Base-by-base conservation (phyloP, 2,797 vertebrate species). In the Arvicola amphibius region DNA sequence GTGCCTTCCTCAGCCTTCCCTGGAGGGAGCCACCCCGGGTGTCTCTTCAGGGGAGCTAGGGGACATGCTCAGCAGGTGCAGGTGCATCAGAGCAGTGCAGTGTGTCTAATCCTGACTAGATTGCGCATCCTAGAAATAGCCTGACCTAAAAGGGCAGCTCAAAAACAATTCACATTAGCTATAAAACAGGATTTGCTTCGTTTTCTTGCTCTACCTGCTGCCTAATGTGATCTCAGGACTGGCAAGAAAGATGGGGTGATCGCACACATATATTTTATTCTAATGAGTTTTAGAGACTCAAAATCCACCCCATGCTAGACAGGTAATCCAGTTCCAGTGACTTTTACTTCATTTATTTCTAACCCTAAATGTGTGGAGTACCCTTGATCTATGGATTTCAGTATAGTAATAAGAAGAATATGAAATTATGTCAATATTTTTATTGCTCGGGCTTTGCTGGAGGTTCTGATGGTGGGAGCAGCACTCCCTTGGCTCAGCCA, bases 301-400 rank as follows among this genome's bases (percentile, higher is more conserved):
- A 37, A 93, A 53, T 88, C 7, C 40, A 63, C 9, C 63, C 59
- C 48, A 48, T 40, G 5, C 34, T 46, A 29, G 56, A 69, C 25
- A 79, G n/a, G 71, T 74, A 94, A 37, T 23, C 53, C 37, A 40
- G 85, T 94, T 86, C 71, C 73, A 87, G 0, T 76, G 78, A 46
- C 69, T 83, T 88, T 93, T 84, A 51, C 13, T 88, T 91, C 29
- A 48, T 91, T 90, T 79, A 74, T 81, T 90, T 94, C 37, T 65
- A 90, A 92, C 71, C 79, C 51, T 79, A 95, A 87, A 76, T 59
- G 73, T 79, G 92, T 43, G 10, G 14, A 32, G 14, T n/a, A 37
- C 32, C 37, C 12, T 78, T 5, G 7, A 29, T 67, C n/a, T 71
- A 61, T 53, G 53, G 29, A 25, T 93, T 93, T 94, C 79, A 95